phyloP scores from a whole-genome alignment of 2,888 invertebrate genomes.

The Synanthedon myopaeformis region DNA sequence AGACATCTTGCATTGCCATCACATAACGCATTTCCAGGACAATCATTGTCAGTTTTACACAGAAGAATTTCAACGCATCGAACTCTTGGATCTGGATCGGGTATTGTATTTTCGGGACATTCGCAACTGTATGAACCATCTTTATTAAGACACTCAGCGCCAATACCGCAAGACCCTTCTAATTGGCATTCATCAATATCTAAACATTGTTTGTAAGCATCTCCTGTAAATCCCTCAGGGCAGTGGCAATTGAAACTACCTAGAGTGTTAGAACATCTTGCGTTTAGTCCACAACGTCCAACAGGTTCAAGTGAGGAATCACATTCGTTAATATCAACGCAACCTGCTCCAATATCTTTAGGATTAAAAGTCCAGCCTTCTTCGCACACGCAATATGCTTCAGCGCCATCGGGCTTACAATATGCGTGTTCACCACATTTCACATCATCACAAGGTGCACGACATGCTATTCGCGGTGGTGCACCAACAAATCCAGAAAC shows the following conservation, averaged over 20 bases:
- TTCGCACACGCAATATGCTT: constrained; percentile 93
- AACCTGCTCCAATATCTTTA: constrained; percentile 87
- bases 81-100: constrained; percentile 86
- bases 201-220: constrained; percentile 82
- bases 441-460: constrained; percentile 92
- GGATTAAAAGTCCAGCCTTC: constrained; percentile 95
- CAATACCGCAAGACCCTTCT: constrained; percentile 80
- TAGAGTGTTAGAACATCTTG: constrained; percentile 82
- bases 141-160: constrained; percentile 83
- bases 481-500: constrained; percentile 84
- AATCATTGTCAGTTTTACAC: constrained; percentile 80
- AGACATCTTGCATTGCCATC: constrained; percentile 82
- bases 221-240: constrained; percentile 86
- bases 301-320: constrained; percentile 80
- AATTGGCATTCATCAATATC: constrained; percentile 87
- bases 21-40: constrained; percentile 91
- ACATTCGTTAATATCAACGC: constrained; percentile 93
- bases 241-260: constrained; percentile 87
- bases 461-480: constrained; percentile 83
- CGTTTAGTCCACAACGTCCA: constrained; percentile 87
- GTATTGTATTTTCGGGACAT: constrained; percentile 84
- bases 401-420: constrained; percentile 88
- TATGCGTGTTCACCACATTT: constrained; percentile 89
- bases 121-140: constrained; percentile 83
- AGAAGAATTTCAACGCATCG: constrained; percentile 86